These are phyloP conservation scores for Neosilurus mollespiculum DNA, from an alignment of 2,797 vertebrate genomes.

Conservation along the genomic window DNA sequence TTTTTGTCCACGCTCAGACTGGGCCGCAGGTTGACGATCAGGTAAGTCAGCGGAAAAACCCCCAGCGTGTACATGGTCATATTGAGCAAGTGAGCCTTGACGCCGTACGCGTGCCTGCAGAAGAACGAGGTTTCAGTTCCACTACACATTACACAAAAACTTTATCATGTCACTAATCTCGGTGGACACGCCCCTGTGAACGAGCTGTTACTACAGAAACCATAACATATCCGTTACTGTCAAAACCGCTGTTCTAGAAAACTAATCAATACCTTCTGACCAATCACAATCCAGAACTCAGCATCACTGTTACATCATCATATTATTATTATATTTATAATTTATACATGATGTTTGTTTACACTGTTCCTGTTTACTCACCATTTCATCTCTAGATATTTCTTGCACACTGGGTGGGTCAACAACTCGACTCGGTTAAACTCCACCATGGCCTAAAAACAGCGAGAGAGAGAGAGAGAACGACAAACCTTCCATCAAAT, in stretches of 20 bases:
- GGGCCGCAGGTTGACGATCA: conserved; percentile 68
- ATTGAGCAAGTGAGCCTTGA: conserved; percentile 82
- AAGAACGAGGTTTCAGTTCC: not conserved
- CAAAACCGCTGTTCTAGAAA: not conserved
- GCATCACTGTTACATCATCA: not conserved
- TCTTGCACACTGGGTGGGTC: conserved; percentile 83
- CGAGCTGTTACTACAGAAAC: not conserved
- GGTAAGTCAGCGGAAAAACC: conserved; percentile 80
- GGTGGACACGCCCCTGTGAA: not conserved
- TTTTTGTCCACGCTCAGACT: conserved; percentile 30
- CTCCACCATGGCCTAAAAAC: conserved; percentile 77
- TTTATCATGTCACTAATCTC: too few species aligned
- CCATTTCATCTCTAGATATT: conserved; percentile 89
- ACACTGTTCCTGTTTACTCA: conserved; percentile 56
- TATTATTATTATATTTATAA: not conserved
- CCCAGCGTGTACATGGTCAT: conserved; percentile 80
- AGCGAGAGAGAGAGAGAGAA: not conserved
- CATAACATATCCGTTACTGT: not conserved
- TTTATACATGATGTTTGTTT: not conserved
- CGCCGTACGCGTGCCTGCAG: conserved; percentile 82
- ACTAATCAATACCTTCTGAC: not conserved
- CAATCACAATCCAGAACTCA: not conserved
- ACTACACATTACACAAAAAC: too few species aligned
- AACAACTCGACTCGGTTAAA: conserved; percentile 81
- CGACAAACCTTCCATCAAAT: not conserved